Evolutionary conservation across 2,797 vertebrate genomes (phyloP).

Genomic region (Channa striata): DNA sequence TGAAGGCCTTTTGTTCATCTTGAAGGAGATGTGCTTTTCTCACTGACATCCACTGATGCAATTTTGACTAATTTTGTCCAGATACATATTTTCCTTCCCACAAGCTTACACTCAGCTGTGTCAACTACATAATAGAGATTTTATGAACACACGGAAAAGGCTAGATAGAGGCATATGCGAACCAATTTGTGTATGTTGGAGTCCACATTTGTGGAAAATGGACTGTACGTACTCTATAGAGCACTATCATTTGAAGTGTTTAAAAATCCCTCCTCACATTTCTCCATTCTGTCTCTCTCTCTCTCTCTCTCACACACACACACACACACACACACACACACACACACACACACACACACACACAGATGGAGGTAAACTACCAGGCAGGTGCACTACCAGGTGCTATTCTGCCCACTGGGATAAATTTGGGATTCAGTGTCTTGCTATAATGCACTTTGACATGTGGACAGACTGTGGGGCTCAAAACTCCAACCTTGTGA

Average conservation of each 20-base stretch:
- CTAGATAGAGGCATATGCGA: background rate
- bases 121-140: background rate
- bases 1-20: no score
- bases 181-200: background rate
- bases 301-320: background rate
- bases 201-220: background rate
- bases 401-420: background rate
- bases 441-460: background rate
- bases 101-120: background rate
- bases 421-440: background rate
- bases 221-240: background rate
- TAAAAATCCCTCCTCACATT: background rate
- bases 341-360: background rate
- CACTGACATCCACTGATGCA: background rate
- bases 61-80: background rate
- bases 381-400: no score
- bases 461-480: background rate
- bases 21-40: background rate
- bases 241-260: background rate
- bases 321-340: no score
- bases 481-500: background rate
- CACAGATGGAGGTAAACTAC: background rate
- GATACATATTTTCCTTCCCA: background rate
- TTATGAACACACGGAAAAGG: conserved; percentile 2
- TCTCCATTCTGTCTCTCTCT: no score